A percentile compares a stretch with the other conserved stretches of the same genome.
Conservation (phyloP, 2,797 vertebrate species). For the Eulemur rubriventer region DNA sequence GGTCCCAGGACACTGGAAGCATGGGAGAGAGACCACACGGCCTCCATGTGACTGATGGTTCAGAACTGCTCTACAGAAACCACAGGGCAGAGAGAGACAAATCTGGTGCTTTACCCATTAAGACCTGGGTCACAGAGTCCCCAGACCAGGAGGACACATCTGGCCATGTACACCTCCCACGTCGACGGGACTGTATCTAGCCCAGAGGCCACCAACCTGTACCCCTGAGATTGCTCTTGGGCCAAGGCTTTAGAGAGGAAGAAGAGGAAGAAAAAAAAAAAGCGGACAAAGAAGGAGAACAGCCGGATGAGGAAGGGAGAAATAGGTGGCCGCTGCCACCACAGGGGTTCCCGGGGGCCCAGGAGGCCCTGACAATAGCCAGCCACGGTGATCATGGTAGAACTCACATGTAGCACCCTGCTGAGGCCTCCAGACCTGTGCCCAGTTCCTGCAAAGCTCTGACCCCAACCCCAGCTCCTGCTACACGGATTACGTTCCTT, state of each 20-base stretch:
- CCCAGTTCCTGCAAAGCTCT: background rate
- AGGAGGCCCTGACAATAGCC: background rate
- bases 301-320: background rate
- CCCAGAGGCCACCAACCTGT: background rate
- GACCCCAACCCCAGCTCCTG: background rate
- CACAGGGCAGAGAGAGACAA: background rate
- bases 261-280: background rate
- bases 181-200: background rate
- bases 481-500: background rate
- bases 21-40: background rate
- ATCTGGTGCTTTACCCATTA: background rate
- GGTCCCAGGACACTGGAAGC: background rate
- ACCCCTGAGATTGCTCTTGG: background rate
- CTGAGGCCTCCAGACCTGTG: background rate
- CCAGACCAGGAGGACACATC: background rate
- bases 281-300: background rate
- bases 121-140: background rate
- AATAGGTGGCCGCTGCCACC: background rate
- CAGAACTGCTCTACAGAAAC: background rate
- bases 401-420: no score
- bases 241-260: background rate
- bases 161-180: rapidly evolving
- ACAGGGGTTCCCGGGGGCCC: rapidly evolving
- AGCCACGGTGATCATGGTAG: background rate
- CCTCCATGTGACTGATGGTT: background rate